These are phyloP conservation scores for Semotilus atromaculatus DNA, from an alignment of 2,797 vertebrate species.

Conservation along the genomic window DNA sequence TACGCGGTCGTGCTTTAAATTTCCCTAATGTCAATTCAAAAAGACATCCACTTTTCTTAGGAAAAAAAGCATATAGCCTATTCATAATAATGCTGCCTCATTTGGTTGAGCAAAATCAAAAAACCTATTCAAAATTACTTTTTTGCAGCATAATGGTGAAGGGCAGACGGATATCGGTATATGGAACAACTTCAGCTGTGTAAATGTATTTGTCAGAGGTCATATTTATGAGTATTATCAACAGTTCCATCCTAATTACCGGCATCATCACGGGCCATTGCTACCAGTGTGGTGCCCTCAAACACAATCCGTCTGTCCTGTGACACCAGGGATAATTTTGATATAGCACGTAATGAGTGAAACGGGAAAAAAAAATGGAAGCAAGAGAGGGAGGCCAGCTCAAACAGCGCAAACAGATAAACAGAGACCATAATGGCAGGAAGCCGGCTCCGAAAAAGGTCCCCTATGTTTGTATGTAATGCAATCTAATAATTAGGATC, in stretches of 20 bases:
- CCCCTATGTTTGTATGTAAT: slow-evolving; percentile 61
- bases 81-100: neutral
- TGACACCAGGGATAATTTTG: slow-evolving; percentile 52
- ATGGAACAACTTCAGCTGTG: slow-evolving; percentile 25
- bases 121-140: neutral
- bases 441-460: slow-evolving; percentile 52
- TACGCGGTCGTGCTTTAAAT: neutral
- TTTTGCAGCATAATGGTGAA: neutral
- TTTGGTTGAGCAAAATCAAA: neutral
- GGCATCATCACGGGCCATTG: slow-evolving; percentile 45
- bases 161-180: neutral
- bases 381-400: slow-evolving; percentile 21
- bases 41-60: neutral
- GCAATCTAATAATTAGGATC: slow-evolving; percentile 77
- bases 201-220: slow-evolving; percentile 43
- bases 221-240: slow-evolving; percentile 54
- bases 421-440: slow-evolving; percentile 53
- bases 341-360: slow-evolving; percentile 45
- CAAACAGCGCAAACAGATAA: slow-evolving; percentile 49
- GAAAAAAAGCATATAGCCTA: no score
- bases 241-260: slow-evolving; percentile 49
- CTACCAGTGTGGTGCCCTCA: slow-evolving; percentile 42
- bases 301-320: slow-evolving; percentile 53
- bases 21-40: neutral
- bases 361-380: neutral